Percentiles rank a stretch among this genome's conserved stretches.
Evolutionary conservation across 2,797 vertebrate species (phyloP).

Genomic region (Sardinella longiceps): DNA sequence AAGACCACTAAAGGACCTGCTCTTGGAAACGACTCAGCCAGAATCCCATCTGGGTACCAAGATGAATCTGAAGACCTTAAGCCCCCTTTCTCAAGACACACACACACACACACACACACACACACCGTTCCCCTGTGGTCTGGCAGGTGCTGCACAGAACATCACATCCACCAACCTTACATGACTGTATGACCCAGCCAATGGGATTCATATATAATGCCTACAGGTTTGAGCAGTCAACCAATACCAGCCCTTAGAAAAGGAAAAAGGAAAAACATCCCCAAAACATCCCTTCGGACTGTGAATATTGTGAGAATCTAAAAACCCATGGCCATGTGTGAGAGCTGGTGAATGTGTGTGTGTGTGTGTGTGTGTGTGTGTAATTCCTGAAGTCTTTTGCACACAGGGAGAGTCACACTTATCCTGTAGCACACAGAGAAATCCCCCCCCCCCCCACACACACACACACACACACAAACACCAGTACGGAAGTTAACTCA

Average conservation of each 20-base stretch:
- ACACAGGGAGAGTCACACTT: not conserved
- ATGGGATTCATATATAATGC: not conserved
- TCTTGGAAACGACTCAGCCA: not conserved
- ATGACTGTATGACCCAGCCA: not conserved
- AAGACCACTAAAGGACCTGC: not conserved
- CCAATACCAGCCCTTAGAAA: not conserved
- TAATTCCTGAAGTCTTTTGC: not conserved
- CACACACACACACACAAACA: too few relatives aligned
- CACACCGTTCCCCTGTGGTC: not conserved
- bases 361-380: slow-evolving; percentile 3
- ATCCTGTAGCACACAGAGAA: not conserved
- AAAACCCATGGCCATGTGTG: not conserved
- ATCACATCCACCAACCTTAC: not conserved
- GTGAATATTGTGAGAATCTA: not conserved
- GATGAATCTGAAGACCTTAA: not conserved
- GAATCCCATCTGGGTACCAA: slow-evolving; percentile 3
- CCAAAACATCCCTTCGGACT: not conserved
- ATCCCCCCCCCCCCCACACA: not conserved
- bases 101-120: slow-evolving; percentile 30
- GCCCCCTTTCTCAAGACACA: slow-evolving; percentile 18
- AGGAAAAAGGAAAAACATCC: not conserved
- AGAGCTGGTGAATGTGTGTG: not conserved
- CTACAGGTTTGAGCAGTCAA: not conserved
- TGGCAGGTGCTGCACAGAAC: not conserved
- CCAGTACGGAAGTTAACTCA: not conserved